A percentile compares a stretch with the other conserved stretches of the same genome.
Evolutionary conservation across 2,888 invertebrate genomes (phyloP).

Genomic region (Resseliella maxima): DNA sequence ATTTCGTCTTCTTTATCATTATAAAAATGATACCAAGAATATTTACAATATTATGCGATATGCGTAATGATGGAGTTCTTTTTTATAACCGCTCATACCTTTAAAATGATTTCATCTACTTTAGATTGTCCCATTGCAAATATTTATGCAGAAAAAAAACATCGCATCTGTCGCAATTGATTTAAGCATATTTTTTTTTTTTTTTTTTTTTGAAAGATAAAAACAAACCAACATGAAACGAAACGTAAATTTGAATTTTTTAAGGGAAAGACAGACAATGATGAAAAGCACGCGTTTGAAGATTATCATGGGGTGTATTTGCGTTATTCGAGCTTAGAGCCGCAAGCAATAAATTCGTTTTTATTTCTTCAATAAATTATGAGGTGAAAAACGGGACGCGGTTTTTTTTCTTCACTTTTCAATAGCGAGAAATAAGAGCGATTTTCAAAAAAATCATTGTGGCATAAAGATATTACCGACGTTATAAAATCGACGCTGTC

Average conservation of each 20-base stretch:
- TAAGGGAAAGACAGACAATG: background rate
- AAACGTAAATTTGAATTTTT: background rate
- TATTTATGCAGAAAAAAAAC: background rate
- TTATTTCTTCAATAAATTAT: conserved; percentile 15
- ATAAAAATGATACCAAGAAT: background rate
- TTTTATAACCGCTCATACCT: background rate
- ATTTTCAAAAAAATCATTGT: background rate
- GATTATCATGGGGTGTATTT: background rate
- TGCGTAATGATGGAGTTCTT: background rate
- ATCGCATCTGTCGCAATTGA: conserved; percentile 36
- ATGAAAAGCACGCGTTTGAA: conserved; percentile 46
- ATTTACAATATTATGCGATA: background rate
- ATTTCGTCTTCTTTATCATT: no score
- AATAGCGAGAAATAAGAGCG: no score
- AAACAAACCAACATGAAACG: conserved; percentile 16
- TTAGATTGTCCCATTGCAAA: background rate
- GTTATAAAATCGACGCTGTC: background rate
- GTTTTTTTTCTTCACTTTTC: no score
- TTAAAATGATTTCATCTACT: background rate
- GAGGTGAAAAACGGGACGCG: background rate
- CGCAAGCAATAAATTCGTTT: background rate
- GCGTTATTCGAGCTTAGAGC: background rate
- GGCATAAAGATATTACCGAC: background rate
- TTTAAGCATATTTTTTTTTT: background rate
- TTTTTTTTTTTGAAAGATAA: no score